Base-by-base conservation (phyloP, 2,888 invertebrate species). In the Pheosia gnoma region DNA sequence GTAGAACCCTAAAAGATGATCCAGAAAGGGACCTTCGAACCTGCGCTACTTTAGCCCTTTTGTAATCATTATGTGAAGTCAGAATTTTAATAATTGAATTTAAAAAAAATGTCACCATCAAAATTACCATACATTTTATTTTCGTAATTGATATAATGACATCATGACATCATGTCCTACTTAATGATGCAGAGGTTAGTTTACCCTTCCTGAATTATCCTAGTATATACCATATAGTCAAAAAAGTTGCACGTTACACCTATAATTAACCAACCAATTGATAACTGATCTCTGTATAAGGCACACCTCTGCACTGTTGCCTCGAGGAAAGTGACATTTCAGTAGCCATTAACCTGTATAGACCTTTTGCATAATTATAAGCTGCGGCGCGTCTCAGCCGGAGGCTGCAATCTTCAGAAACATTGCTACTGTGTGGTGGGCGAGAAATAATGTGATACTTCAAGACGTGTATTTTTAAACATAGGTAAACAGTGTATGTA, bases 341-440 rank as follows among this genome's bases (percentile, higher is more conserved):
- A 53, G 39, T 8, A 36, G 36, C 36, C 52, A 53, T 3, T 5
- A 37, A 53, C 37, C 9, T 9, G 11, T 7, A 36, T 4, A 11
- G 66, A 67, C 70, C 78, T 81, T 75, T 74, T 75, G 70, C 57
- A 71, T 83, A 84, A 84, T 85, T 81, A 79, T 68, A 70, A 61
- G 70, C 70, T 71, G 71, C 76, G 70, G 62, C 72, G 71, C 76
- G 70, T 62, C 65, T 59, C 65, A 61, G 76, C 79, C 80, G 66
- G 66, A 59, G 82, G 83, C 72, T 65, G 69, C 73, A 86, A 86
- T 86, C 81, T 83, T 74, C 72, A 66, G 75, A 53, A 53, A 53
- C 37, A 10, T 37, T 36, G 53, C 36, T 53, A 37, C 53, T 37
- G 53, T 37, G 53, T 36, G 36, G 36, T 10, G 37, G 36, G 3